Evolutionary conservation across 1,140 invertebrate genomes (phyloP).

Genomic region (Atta colombica): DNA sequence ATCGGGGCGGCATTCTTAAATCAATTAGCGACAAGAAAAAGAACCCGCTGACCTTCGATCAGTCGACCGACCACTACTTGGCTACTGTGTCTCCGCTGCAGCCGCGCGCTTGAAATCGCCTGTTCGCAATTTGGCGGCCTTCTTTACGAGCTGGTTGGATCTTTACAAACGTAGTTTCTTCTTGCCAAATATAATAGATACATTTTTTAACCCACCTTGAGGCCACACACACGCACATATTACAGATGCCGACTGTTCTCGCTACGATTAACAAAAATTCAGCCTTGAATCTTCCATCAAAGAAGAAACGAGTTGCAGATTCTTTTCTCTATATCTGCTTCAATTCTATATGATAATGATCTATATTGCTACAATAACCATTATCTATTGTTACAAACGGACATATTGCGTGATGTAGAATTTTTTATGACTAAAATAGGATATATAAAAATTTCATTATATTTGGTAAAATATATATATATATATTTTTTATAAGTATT

Average conservation of each 20-base stretch:
- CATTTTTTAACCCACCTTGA: conserved; percentile 59
- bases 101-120: conserved; percentile 50
- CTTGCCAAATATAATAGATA: conserved; percentile 63
- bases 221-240: conserved; percentile 27
- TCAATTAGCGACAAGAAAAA: conserved; percentile 82
- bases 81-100: conserved; percentile 73
- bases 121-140: conserved; percentile 62
- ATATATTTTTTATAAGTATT: background rate
- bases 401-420: background rate
- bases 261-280: conserved; percentile 37
- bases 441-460: background rate
- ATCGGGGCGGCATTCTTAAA: conserved; percentile 79
- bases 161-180: conserved; percentile 45
- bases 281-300: conserved; percentile 11
- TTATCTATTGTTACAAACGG: background rate
- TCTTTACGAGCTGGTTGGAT: conserved; percentile 63
- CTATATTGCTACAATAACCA: background rate
- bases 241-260: conserved; percentile 12
- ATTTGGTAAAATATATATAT: background rate
- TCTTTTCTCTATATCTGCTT: conserved; percentile 2
- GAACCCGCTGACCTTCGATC: conserved; percentile 83
- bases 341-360: background rate
- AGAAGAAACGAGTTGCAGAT: conserved; percentile 1
- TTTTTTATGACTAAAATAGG: background rate
- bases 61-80: conserved; percentile 67